Conservation (phyloP, 2,797 vertebrate species). For the Perodicticus potto region DNA sequence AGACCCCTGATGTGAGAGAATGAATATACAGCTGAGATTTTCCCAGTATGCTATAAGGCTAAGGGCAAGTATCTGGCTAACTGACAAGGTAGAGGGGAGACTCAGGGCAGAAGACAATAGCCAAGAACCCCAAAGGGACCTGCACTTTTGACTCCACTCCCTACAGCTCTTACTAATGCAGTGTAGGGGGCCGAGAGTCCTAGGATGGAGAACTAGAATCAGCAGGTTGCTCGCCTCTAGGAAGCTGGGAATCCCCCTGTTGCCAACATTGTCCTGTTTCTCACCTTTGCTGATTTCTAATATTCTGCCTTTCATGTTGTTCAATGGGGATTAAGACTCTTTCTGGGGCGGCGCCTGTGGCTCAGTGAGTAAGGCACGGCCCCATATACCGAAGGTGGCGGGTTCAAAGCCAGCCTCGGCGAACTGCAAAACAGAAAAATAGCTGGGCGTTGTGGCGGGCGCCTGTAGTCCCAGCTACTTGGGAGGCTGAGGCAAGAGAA, state of each 20-base stretch:
- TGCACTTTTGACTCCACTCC: background rate
- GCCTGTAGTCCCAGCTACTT: too few species aligned
- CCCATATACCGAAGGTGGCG: too few species aligned
- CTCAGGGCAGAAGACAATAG: background rate
- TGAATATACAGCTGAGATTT: background rate
- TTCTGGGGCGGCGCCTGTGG: too few species aligned
- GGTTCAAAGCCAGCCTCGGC: too few species aligned
- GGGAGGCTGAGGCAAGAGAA: too few species aligned
- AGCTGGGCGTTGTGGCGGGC: too few species aligned
- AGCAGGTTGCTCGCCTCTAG: background rate
- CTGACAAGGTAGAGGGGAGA: background rate
- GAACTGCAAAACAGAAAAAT: too few species aligned
- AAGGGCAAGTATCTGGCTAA: background rate
- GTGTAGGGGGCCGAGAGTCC: background rate
- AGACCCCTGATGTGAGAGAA: background rate
- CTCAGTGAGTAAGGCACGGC: too few species aligned
- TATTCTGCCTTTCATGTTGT: background rate
- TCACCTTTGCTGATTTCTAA: background rate
- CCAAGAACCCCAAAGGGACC: background rate
- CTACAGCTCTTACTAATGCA: background rate
- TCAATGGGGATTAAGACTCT: background rate
- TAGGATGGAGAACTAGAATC: accelerated
- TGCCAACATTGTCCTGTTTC: background rate
- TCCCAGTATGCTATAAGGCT: background rate
- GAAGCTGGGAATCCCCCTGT: background rate